Evolutionary conservation across 1,140 invertebrate species (phyloP), one percentile per base, ranked within the genome.

Genomic region (Drosophila kanapiae): DNA sequence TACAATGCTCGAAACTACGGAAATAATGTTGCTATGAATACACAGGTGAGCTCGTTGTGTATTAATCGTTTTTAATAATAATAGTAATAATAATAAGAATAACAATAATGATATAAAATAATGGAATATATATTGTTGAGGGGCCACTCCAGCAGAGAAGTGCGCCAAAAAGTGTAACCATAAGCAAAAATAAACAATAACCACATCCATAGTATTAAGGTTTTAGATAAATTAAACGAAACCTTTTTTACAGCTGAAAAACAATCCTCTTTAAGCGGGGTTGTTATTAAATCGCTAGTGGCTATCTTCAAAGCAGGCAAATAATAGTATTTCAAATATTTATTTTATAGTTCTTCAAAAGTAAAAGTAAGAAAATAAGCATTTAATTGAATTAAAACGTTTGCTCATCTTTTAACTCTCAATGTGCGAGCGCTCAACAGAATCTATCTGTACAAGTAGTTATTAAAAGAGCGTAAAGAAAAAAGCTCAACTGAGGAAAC

Each of bases 1-100:
- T 78, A 78, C 75, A 78, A 78, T 69, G 75, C 51, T 77, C 54
- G 18, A 69, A 77, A 61, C 74, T 78, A 78, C 74, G 62, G n/a
- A 54, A 54, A 61, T 61, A 77, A 68, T 76, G 42, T 56, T 43
- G 40, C 62, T 43, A 75, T 75, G 47, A 23, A 64, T 53, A 59
- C 57, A 75, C 58, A 62, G 38, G 40, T 45, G 54, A 61, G 48
- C 51, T 43, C 45, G 10, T 71, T 53, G 49, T 75, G 47, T 63
- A 75, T 60, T 75, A 60, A 77, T 45, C 14, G 45, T 45, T 68
- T 60, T 6, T 75, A 48, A 40, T 54, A 48, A 63, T 45, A 61
- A 37, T 9, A 5, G 18, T 11, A 51, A 16, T 9, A 38, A 54
- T 23, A 33, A 49, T 53, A 69, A 16, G 6, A 38, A 54, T 23